These are phyloP conservation scores for Anhinga anhinga DNA, from an alignment of 2,113 vertebrate genomes.

Conservation along the genomic window DNA sequence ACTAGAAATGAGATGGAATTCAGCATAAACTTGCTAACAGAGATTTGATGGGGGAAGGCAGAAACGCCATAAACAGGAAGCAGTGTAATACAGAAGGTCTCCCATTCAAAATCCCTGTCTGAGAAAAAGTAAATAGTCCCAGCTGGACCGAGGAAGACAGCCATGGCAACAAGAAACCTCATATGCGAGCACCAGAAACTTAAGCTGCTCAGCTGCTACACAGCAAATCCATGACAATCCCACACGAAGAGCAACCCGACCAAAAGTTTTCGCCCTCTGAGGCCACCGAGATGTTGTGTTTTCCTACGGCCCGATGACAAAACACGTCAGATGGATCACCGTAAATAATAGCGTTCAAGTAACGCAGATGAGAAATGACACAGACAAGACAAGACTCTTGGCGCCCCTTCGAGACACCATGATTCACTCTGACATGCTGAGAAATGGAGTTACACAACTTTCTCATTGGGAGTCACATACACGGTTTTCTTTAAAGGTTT, in stretches of 20 bases:
- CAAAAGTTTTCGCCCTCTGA: background rate
- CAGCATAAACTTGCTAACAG: background rate
- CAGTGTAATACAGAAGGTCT: background rate
- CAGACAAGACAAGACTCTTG: background rate
- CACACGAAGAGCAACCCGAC: background rate
- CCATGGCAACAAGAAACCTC: background rate
- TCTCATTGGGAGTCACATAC: background rate
- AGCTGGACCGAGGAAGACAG: background rate
- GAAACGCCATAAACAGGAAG: background rate
- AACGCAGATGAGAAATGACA: background rate
- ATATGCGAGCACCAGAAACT: background rate
- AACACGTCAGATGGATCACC: background rate
- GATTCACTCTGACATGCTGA: constrained; percentile 18
- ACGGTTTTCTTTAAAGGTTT: background rate
- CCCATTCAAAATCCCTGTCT: background rate
- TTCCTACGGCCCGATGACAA: background rate
- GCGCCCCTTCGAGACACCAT: background rate
- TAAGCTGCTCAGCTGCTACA: constrained; percentile 16
- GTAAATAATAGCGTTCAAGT: background rate
- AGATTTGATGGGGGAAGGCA: background rate
- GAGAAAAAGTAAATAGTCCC: constrained; percentile 7
- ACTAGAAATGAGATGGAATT: background rate
- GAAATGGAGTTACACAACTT: background rate
- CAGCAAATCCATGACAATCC: constrained; percentile 7
- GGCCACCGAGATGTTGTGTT: background rate